Evolutionary conservation across 1,140 invertebrate genomes (phyloP).

Genomic region (Drosophila carrolli): DNA sequence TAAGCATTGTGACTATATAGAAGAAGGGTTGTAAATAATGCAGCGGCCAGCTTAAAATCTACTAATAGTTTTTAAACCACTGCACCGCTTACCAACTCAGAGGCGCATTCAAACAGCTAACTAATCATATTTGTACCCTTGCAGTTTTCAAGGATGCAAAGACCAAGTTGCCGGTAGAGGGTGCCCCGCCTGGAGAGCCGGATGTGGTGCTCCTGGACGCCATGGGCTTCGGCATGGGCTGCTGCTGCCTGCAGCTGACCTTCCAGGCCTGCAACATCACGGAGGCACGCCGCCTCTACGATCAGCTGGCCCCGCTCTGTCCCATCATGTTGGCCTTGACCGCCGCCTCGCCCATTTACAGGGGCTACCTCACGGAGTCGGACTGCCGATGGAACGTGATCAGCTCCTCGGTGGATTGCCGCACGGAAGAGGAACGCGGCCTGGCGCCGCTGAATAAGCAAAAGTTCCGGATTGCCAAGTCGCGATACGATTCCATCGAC

Average conservation of each 20-base stretch:
- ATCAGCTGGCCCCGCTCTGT: constrained; percentile 98
- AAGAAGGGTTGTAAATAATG: background rate
- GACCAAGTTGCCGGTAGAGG: constrained; percentile 92
- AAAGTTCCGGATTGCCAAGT: constrained; percentile 96
- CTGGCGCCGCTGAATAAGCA: constrained; percentile 90
- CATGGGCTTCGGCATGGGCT: constrained; percentile 99
- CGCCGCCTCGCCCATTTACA: constrained; percentile 97
- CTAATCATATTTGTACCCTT: constrained; percentile 46
- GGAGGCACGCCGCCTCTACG: constrained; percentile 98
- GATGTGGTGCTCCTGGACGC: constrained; percentile 98
- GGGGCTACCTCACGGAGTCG: constrained; percentile 96
- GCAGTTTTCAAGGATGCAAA: constrained; percentile 96
- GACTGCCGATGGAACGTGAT: constrained; percentile 99
- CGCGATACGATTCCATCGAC: constrained; percentile 98
- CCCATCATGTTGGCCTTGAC: constrained; percentile 99
- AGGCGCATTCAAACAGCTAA: background rate
- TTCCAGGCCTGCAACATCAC: constrained; percentile 97
- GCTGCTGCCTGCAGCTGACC: constrained; percentile 97
- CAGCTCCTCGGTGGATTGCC: constrained; percentile 96
- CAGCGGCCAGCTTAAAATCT: background rate
- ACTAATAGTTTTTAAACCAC: no score
- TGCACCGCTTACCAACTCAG: background rate
- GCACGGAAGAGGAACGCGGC: constrained; percentile 97
- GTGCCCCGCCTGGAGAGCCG: constrained; percentile 87
- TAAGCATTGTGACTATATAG: constrained; percentile 85